Evolutionary conservation across 2,113 vertebrate species (phyloP), one percentile per base, ranked within the genome.

Genomic region (Ovis canadensis): DNA sequence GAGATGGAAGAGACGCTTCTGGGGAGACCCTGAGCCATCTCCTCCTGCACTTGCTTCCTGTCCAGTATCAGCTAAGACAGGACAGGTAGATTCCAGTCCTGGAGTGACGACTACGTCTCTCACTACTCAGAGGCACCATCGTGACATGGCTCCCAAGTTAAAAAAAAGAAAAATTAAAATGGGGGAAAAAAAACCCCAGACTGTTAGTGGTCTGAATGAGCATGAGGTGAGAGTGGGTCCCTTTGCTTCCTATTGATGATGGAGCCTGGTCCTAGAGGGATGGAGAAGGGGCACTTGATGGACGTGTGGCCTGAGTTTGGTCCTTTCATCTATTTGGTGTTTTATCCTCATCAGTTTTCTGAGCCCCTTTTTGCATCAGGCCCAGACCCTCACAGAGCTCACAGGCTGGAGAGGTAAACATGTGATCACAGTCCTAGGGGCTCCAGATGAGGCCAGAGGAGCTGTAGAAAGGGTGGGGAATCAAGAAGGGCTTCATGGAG

Each of bases 141-240:
- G 6, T 52, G 80, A 52, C 31, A 52, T 23, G 31, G 48, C 45
- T 52, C 17, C 17, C 10, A 13, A 82, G 17, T 82, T 23, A 33
- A 52, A 33, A 10, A 10, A 5, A 48, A 5, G 31, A 45, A 17
- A 80, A 10, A 17, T 57, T 25, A 57, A 57, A 57, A 25, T 25
- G 55, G 23, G 55, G 55, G 1, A 27, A 11, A 10, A 78, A 15
- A 14, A 8, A 5, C 0, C 14, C 0, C 27, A 50, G 29, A 16
- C 25, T 7, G 7, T 48, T 17, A 48, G 14, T 78, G 43, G 43
- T 45, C 25, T 78, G 25, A 78, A 48, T 48, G 74, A 78, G 74
- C 43, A 29, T 29, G 40, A 74, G 36, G 71, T 74, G 71, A 74
- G 21, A 43, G 71, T 43, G 23, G 5, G 36, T 74, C 36, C 71